These are phyloP conservation scores for Gerris lacustris DNA, from an alignment of 2,888 invertebrate genomes.

Conservation along the genomic window DNA sequence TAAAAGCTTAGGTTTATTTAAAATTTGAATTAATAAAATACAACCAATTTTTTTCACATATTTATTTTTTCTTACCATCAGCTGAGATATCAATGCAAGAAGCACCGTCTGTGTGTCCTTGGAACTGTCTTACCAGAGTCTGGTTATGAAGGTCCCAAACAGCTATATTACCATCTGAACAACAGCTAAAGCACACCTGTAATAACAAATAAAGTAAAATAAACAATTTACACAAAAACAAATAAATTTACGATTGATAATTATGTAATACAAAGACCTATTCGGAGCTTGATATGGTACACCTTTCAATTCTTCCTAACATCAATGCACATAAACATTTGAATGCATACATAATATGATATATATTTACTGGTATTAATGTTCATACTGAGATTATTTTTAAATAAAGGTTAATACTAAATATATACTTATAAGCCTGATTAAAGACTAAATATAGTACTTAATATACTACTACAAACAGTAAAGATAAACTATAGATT, in stretches of 20 bases:
- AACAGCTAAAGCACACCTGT: constrained; percentile 89
- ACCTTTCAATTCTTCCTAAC: neutral
- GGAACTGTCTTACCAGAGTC: constrained; percentile 80
- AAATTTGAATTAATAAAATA: too few relatives aligned
- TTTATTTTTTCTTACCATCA: neutral
- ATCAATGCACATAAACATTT: neutral
- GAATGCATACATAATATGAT: neutral
- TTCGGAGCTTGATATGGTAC: neutral
- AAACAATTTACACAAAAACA: constrained; percentile 3
- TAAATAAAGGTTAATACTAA: too few relatives aligned
- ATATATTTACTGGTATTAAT: too few relatives aligned
- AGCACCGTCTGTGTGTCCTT: constrained; percentile 95
- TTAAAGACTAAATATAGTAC: too few relatives aligned
- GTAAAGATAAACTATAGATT: too few relatives aligned
- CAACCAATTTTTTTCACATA: too few relatives aligned
- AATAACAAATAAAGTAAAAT: neutral
- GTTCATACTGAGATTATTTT: too few relatives aligned
- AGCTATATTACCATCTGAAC: constrained; percentile 95
- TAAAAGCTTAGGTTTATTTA: too few relatives aligned
- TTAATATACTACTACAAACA: too few relatives aligned
- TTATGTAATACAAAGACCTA: neutral
- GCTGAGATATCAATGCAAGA: constrained; percentile 94
- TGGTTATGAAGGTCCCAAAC: constrained; percentile 91
- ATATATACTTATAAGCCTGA: too few relatives aligned
- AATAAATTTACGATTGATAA: neutral